Evolutionary conservation across 2,888 invertebrate species (phyloP), one percentile per base, ranked within the genome.

Genomic region (Zygothrica quintamaculata): DNA sequence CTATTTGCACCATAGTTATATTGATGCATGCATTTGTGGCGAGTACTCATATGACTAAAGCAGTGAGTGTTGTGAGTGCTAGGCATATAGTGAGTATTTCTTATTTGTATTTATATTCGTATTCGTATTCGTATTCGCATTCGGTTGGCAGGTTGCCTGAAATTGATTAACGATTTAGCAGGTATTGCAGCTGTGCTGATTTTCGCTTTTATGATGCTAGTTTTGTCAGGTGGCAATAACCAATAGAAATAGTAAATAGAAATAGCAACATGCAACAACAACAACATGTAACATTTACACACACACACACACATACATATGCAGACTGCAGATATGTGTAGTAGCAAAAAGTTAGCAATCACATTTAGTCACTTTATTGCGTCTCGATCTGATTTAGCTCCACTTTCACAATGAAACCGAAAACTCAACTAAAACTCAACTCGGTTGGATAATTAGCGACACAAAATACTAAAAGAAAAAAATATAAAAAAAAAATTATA

Each of bases 371-470:
- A 60, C 53, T 70, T 36, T 55, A 55, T 65, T 47, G 57, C 60
- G 44, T 59, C 48, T 64, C 44, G 58, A 64, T 43, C 44, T 44
- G 65, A 52, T 58, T 61, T 70, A 75, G 72, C 77, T 33, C 65
- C 40, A 75, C 75, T 75, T 75, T 75, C 80, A 79, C 75, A 75
- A 75, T 64, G 70, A 74, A 68, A 67, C 77, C 77, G 57, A 78
- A 71, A 74, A 68, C 65, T 65, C 52, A 29, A 29, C 29, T 29
- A n/a, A 11, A 34, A 34, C 33, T n/a, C n/a, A 34, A 34, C 33
- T 34, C 33, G 11, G 58, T 65, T 74, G 65, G 77, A 74, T 75
- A 77, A 75, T 78, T 73, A 75, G 79, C 70, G 79, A 79, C 79
- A 79, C 76, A 79, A 68, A 75, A 79, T 22, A 22, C 18, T 3